A percentile compares a stretch with the other conserved stretches of the same genome.
These are phyloP conservation scores for Tenrec ecaudatus DNA, from an alignment of 2,113 vertebrate genomes.

Conservation along the genomic window DNA sequence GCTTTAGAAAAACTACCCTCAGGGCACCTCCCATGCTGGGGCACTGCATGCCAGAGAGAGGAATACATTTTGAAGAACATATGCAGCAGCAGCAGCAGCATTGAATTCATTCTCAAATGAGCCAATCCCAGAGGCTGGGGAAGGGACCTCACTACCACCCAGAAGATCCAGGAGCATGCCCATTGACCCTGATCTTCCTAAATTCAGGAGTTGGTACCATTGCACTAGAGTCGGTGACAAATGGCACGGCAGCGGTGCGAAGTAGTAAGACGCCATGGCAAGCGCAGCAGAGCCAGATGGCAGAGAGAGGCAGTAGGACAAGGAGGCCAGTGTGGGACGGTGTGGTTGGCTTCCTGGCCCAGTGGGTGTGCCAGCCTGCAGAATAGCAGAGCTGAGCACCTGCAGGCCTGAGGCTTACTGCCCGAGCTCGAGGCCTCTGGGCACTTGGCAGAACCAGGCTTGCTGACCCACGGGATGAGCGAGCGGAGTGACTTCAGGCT, in stretches of 20 bases:
- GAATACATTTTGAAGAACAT: neutral
- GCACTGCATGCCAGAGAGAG: neutral
- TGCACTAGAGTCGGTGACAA: neutral
- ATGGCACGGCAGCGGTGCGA: neutral
- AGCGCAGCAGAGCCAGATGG: neutral
- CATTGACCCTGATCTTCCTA: neutral
- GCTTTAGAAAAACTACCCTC: conserved; percentile 20
- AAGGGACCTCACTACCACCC: neutral
- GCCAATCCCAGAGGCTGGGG: neutral
- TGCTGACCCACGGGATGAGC: neutral
- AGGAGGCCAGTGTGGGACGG: neutral
- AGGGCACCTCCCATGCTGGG: neutral
- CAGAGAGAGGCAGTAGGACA: neutral
- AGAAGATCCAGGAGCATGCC: neutral
- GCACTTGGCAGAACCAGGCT: neutral
- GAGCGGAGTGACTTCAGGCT: neutral
- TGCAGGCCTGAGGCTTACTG: neutral
- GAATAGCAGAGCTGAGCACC: neutral
- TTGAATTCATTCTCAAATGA: neutral
- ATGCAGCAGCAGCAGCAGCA: neutral
- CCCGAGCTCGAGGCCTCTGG: neutral
- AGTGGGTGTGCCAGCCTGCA: neutral
- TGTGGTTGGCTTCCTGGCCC: neutral
- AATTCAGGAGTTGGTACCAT: neutral
- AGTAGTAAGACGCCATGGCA: neutral